phyloP scores from a whole-genome alignment of 2,113 vertebrate genomes.

The Astur gentilis region DNA sequence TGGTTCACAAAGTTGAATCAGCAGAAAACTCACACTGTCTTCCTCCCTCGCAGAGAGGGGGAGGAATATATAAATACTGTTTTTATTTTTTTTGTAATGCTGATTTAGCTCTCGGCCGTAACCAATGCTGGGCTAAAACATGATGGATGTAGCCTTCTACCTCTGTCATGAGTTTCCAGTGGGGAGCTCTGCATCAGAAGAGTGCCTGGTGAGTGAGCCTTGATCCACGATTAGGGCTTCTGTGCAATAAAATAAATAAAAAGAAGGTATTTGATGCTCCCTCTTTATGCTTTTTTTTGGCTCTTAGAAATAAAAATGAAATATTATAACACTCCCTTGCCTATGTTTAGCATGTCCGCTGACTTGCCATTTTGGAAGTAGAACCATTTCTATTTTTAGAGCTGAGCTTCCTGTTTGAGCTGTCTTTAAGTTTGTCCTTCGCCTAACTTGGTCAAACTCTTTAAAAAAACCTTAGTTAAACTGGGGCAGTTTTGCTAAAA shows the following conservation, averaged over 20 bases:
- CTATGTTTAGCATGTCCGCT: conserved; percentile 46
- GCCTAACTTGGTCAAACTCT: conserved; percentile 19
- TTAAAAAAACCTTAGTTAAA: neutral
- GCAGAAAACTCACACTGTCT: neutral
- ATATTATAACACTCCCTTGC: neutral
- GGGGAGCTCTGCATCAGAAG: neutral
- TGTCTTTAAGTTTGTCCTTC: conserved; percentile 31
- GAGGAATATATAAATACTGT: neutral
- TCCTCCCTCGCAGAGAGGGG: neutral
- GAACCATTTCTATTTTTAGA: conserved; percentile 55
- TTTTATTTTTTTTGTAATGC: neutral
- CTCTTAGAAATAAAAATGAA: neutral
- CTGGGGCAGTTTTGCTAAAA: conserved; percentile 16
- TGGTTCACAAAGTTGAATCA: neutral
- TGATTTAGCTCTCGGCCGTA: neutral
- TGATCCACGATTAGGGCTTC: neutral
- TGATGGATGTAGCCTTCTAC: neutral
- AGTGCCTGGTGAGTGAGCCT: neutral
- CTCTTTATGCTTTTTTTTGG: neutral
- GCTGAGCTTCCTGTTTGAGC: conserved; percentile 56
- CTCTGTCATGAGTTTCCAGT: neutral
- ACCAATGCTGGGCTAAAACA: neutral
- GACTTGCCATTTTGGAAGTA: conserved; percentile 53
- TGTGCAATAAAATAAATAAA: neutral
- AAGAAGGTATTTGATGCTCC: neutral